Conservation (phyloP, 2,113 vertebrate species). For the Desmodus rotundus region DNA sequence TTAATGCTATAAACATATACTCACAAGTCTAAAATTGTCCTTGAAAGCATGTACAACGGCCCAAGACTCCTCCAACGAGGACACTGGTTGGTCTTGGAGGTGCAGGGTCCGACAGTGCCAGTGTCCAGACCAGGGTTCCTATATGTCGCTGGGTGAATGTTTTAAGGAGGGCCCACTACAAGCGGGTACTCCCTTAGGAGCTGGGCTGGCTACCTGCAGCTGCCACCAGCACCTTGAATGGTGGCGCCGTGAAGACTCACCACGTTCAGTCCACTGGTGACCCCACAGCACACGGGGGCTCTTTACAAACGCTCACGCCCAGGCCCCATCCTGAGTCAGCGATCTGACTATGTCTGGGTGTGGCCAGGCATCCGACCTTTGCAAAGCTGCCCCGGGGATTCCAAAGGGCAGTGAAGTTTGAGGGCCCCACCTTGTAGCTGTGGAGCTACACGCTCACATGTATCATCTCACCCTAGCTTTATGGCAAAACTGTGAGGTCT, state of each 20-base stretch:
- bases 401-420: not conserved
- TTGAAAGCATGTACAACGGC: not conserved
- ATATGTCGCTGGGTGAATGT: accelerated
- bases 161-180: accelerated
- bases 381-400: not conserved
- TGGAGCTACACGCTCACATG: no score
- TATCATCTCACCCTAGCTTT: not conserved
- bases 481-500: accelerated
- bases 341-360: no score
- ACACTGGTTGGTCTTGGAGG: not conserved
- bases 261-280: accelerated
- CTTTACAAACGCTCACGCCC: not conserved
- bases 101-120: accelerated
- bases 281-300: accelerated
- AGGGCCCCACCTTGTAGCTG: not conserved
- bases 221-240: not conserved
- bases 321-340: not conserved
- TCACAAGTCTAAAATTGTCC: not conserved
- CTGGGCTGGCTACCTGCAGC: accelerated
- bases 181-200: not conserved
- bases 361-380: no score
- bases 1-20: not conserved
- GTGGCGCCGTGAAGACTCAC: not conserved
- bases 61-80: not conserved
- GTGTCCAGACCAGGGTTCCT: accelerated